phyloP scores from a whole-genome alignment of 2,797 vertebrate genomes.

The Oreochromis mossambicus region DNA sequence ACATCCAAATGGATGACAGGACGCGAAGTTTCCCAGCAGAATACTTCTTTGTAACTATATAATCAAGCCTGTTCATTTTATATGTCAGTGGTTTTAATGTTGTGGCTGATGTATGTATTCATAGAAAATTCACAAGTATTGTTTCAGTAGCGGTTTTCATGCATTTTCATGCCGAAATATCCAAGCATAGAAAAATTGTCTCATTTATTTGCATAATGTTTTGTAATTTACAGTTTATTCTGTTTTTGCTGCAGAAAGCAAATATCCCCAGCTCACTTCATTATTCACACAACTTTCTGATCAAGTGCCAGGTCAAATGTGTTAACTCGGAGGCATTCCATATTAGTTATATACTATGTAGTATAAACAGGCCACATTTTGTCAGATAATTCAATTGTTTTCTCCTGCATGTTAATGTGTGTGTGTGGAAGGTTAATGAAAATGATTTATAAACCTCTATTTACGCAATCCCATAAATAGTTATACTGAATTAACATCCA shows the following conservation, averaged over 20 bases:
- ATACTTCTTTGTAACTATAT: background rate
- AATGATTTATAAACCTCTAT: background rate
- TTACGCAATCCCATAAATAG: background rate
- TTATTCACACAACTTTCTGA: background rate
- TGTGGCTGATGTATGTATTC: background rate
- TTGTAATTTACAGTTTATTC: background rate
- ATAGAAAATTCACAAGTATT: background rate
- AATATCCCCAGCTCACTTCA: background rate
- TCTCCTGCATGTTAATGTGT: background rate
- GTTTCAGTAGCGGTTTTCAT: background rate
- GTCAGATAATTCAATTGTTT: background rate
- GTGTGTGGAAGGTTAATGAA: background rate
- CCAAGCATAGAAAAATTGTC: background rate
- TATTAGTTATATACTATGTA: background rate
- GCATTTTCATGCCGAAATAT: background rate
- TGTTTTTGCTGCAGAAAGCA: background rate
- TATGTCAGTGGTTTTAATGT: background rate
- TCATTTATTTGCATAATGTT: background rate
- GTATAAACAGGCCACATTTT: background rate
- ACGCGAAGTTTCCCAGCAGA: rapidly evolving
- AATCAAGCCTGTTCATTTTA: background rate
- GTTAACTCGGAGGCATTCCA: background rate
- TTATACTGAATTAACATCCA: background rate
- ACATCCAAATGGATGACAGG: background rate
- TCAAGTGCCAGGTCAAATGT: background rate